Conservation (phyloP, 2,888 invertebrate species). For the Actias luna region DNA sequence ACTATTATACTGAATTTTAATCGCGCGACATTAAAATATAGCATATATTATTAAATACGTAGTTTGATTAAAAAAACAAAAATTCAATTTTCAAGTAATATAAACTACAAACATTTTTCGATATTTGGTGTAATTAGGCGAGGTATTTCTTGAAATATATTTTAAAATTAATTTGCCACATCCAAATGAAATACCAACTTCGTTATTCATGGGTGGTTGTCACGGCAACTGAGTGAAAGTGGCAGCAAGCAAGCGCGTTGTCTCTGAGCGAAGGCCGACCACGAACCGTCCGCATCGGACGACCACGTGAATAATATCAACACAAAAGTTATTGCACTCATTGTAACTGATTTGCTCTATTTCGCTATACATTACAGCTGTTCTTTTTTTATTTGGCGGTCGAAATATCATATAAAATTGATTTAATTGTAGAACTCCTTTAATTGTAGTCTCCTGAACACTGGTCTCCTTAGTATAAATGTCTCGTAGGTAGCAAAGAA, state of each 20-base stretch:
- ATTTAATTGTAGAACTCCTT: background rate
- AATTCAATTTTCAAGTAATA: background rate
- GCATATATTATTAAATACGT: background rate
- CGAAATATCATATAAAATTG: background rate
- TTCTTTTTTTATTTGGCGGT: background rate
- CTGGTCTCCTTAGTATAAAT: background rate
- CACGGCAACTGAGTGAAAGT: slow-evolving; percentile 71
- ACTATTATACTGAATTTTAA: background rate
- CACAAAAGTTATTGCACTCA: slow-evolving; percentile 47
- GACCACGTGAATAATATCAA: slow-evolving; percentile 53
- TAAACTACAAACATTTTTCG: background rate
- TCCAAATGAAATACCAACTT: slow-evolving; percentile 17
- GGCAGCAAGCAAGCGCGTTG: slow-evolving; percentile 66
- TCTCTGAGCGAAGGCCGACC: slow-evolving; percentile 72
- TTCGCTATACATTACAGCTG: background rate
- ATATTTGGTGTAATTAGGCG: background rate
- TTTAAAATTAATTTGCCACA: slow-evolving; percentile 8
- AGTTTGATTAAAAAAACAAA: background rate
- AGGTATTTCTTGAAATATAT: background rate
- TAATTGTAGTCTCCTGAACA: background rate
- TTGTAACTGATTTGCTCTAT: slow-evolving; percentile 3
- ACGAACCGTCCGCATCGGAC: slow-evolving; percentile 52
- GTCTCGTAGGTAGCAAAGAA: background rate
- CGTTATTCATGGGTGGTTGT: slow-evolving; percentile 28
- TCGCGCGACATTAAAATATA: background rate